Evolutionary conservation across 1,140 invertebrate species (phyloP).

Genomic region (Dreissena polymorpha): DNA sequence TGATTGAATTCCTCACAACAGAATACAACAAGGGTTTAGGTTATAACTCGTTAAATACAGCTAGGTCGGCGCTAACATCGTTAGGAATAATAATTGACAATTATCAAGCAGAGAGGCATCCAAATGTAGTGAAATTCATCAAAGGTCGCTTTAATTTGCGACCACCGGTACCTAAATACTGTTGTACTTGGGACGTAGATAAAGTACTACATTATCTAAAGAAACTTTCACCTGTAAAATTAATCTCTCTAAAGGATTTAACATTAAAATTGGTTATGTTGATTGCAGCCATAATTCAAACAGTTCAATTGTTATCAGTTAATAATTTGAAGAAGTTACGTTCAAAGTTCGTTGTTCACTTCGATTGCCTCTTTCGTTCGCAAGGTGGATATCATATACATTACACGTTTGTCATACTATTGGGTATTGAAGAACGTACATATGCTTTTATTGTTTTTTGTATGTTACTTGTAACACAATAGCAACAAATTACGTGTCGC

Average conservation of each 20-base stretch:
- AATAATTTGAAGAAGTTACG: constrained; percentile 14
- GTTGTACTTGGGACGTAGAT: constrained; percentile 11
- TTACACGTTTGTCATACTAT: too few species aligned
- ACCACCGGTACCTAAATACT: too few species aligned
- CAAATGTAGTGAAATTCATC: constrained; percentile 37
- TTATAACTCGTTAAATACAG: constrained; percentile 56
- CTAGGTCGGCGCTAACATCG: constrained; percentile 48
- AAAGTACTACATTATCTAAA: constrained; percentile 7
- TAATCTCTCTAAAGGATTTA: too few species aligned
- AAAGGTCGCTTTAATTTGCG: constrained; percentile 3
- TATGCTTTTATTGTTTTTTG: background rate
- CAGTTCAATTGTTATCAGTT: constrained; percentile 9
- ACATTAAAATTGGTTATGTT: constrained; percentile 21
- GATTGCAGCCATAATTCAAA: constrained; percentile 18
- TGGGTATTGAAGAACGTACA: background rate
- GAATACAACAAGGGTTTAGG: background rate
- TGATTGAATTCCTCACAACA: background rate
- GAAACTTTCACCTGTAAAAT: constrained; percentile 45
- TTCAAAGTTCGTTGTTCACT: constrained; percentile 1
- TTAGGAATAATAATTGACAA: constrained; percentile 25
- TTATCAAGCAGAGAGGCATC: constrained; percentile 45
- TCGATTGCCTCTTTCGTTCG: background rate
- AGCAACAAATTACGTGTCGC: constrained; percentile 19
- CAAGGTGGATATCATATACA: too few species aligned
- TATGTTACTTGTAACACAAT: background rate